Conservation (phyloP, 2,888 invertebrate species). For the Eristalis arbustorum region DNA sequence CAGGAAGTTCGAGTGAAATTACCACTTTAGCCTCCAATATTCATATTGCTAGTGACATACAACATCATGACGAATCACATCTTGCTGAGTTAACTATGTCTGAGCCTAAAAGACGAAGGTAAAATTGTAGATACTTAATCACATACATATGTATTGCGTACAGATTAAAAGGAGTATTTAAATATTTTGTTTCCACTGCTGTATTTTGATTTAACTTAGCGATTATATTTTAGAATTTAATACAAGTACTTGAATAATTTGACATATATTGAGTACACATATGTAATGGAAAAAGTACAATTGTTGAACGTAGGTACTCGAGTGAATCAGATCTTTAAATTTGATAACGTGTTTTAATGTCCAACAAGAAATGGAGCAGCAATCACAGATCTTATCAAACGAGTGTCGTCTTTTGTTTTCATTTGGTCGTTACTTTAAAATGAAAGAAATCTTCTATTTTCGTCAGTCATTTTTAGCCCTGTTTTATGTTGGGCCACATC, state of each 20-base stretch:
- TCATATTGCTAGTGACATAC: constrained; percentile 58
- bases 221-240: not conserved
- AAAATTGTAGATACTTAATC: constrained; percentile 12
- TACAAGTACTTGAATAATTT: not conserved
- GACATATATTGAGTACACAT: not conserved
- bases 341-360: constrained; percentile 57
- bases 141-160: not conserved
- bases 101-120: constrained; percentile 72
- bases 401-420: constrained; percentile 49
- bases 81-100: constrained; percentile 69
- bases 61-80: constrained; percentile 70
- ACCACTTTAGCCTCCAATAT: constrained; percentile 41
- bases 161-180: not conserved
- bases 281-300: not conserved
- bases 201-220: not conserved
- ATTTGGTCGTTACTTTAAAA: constrained; percentile 53
- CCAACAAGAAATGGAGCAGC: constrained; percentile 51
- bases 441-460: constrained; percentile 44
- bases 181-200: not conserved
- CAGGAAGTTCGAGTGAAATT: constrained; percentile 54
- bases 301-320: constrained; percentile 7
- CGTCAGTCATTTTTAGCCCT: constrained; percentile 53
- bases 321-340: constrained; percentile 44
- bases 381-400: constrained; percentile 57
- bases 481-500: constrained; percentile 51